Base-by-base conservation (phyloP, 2,797 vertebrate genomes). In the Perodicticus potto region DNA sequence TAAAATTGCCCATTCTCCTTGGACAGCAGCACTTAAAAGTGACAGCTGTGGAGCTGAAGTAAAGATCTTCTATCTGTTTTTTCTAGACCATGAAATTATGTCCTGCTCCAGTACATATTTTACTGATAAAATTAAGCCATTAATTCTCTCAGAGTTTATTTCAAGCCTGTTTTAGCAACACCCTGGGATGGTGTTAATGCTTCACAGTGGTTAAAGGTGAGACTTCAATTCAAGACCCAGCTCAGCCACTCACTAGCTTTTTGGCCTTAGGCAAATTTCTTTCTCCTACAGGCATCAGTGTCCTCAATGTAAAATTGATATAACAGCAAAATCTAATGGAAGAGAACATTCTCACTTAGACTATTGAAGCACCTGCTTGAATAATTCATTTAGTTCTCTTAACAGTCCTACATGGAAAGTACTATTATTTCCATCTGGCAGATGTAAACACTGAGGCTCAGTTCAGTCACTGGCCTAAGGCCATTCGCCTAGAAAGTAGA, bases 91-190 rank as follows among this genome's bases (percentile, higher is more conserved):
- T 95, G 88, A 96, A 95, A 94, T 94, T 81, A 87, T 89, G 83
- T 92, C 92, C 61, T 72, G 43, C 20, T 86, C 59, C 43, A 78
- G 86, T 83, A 73, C 22, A 3, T 95, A 89, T 93, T 92, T 92
- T 84, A 61, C 57, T 85, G 95, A 84, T 89, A 59, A 77, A 95
- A 95, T 96, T 91, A 96, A 96, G 91, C 83, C 78, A 57, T 93
- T 96, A 95, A 95, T 97, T 84, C 57, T 80, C 32, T 73, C 73
- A 8, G 55, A 73, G 40, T 95, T 96, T 91, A 92, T 96, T 95
- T 91, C 88, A 27, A 13, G 45, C 29, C 9, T n/a, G 22, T 95
- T 96, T 95, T 78, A 91, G 77, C 77, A 69, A n/a, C 53, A 86
- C 87, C 34, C 40, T 29, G 13, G 72, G 86, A 55, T 70, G 49